A percentile compares a stretch with the other conserved stretches of the same genome.
phyloP scores from a whole-genome alignment of 30 jellyfish, hydroid and myxozoan genomes.

The Clytia hemisphaerica region DNA sequence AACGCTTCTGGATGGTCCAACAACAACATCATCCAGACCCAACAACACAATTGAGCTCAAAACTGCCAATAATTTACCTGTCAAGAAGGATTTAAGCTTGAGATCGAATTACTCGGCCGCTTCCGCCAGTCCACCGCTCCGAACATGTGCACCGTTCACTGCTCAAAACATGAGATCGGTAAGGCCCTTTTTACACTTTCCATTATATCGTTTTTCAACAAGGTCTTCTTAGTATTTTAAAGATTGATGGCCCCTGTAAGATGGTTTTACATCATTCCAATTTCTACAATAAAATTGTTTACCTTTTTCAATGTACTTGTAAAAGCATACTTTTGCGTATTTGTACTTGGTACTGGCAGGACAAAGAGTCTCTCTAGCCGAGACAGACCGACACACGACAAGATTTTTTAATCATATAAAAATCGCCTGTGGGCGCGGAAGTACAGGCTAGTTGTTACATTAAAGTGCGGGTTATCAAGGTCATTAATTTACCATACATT shows the following conservation, averaged over 20 bases:
- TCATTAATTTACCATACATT: too few relatives aligned
- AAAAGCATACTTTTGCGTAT: too few relatives aligned
- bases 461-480: too few relatives aligned
- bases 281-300: neutral
- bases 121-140: constrained; percentile 10
- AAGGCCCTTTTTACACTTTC: neutral
- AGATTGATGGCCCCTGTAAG: neutral
- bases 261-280: neutral
- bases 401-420: too few relatives aligned
- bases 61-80: constrained; percentile 13
- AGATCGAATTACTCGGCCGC: neutral
- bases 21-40: too few relatives aligned
- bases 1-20: constrained; percentile 20
- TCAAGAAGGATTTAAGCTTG: neutral
- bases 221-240: neutral
- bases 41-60: too few relatives aligned
- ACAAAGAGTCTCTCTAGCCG: too few relatives aligned
- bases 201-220: neutral
- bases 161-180: constrained; percentile 85
- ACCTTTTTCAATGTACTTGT: too few relatives aligned
- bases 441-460: too few relatives aligned
- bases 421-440: too few relatives aligned
- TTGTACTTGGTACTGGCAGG: too few relatives aligned
- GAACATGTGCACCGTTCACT: constrained; percentile 80
- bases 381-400: too few relatives aligned